Conservation (phyloP, 2,113 vertebrate genomes). For the Pandion haliaetus region DNA sequence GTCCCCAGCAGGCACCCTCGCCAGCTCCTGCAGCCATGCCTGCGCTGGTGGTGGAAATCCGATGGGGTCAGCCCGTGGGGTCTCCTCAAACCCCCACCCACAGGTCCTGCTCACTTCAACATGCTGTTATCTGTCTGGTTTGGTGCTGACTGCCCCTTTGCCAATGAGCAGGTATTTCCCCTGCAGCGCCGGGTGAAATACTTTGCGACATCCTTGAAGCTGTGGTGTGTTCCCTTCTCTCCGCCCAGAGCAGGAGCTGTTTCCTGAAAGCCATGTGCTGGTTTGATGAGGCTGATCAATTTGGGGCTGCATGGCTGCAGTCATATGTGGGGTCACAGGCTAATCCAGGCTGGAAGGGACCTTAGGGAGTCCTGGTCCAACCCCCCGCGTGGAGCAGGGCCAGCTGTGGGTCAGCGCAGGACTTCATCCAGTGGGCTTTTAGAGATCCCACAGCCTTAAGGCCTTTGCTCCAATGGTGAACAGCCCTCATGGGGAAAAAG, state of each 20-base stretch:
- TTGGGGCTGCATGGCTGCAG: not conserved
- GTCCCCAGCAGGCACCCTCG: not conserved
- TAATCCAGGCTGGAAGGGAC: not conserved
- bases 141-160: not conserved
- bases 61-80: not conserved
- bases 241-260: not conserved
- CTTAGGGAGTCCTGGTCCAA: not conserved
- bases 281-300: not conserved
- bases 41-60: not conserved
- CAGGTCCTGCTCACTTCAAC: not conserved
- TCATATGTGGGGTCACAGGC: fast-evolving
- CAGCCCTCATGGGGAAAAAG: not conserved
- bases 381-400: not conserved
- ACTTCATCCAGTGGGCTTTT: not conserved
- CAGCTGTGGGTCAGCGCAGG: not conserved
- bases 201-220: not conserved
- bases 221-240: not conserved
- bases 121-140: not conserved
- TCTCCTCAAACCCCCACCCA: not conserved
- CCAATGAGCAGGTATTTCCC: fast-evolving
- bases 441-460: not conserved
- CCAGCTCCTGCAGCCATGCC: not conserved
- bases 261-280: fast-evolving
- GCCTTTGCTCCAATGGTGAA: not conserved
- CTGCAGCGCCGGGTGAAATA: not conserved